A percentile compares a stretch with the other conserved stretches of the same genome.
Evolutionary conservation across 1,140 invertebrate species (phyloP).

Genomic region (Diabrotica virgifera): DNA sequence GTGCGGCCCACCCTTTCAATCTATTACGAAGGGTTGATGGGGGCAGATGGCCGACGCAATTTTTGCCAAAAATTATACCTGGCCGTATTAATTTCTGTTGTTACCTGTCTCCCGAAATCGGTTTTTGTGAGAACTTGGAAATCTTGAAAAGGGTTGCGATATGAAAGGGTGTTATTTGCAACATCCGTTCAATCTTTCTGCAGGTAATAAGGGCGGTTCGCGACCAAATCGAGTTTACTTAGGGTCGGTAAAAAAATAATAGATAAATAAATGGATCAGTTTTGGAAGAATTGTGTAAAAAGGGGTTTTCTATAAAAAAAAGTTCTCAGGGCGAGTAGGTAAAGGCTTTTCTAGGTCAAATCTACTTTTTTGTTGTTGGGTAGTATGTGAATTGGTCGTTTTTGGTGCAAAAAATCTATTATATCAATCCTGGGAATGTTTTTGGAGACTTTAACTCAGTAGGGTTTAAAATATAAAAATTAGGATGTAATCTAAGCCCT

Average conservation of each 20-base stretch:
- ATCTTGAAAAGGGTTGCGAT: conserved; percentile 15
- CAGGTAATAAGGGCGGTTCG: neutral
- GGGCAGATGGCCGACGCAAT: conserved; percentile 22
- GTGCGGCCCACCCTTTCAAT: conserved; percentile 4
- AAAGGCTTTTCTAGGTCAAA: too few relatives aligned
- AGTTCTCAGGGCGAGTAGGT: too few relatives aligned
- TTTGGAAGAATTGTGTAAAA: neutral
- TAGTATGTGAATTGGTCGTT: too few relatives aligned
- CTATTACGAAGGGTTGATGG: conserved; percentile 18
- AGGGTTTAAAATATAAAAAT: too few relatives aligned
- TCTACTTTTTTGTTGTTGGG: too few relatives aligned
- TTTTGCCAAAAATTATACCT: conserved; percentile 16
- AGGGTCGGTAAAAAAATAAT: neutral
- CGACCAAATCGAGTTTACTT: neutral
- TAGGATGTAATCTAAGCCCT: too few relatives aligned
- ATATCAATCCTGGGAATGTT: too few relatives aligned
- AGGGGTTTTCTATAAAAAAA: too few relatives aligned
- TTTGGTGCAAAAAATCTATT: too few relatives aligned
- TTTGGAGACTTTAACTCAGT: too few relatives aligned
- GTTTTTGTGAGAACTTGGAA: conserved; percentile 16
- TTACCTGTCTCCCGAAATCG: conserved; percentile 9
- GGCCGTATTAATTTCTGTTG: conserved; percentile 11
- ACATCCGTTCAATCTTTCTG: conserved; percentile 16
- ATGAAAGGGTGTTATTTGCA: conserved; percentile 17
- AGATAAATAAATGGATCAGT: neutral